Base-by-base conservation (phyloP, 2,888 invertebrate genomes). In the Sphaerophoria rueppellii region DNA sequence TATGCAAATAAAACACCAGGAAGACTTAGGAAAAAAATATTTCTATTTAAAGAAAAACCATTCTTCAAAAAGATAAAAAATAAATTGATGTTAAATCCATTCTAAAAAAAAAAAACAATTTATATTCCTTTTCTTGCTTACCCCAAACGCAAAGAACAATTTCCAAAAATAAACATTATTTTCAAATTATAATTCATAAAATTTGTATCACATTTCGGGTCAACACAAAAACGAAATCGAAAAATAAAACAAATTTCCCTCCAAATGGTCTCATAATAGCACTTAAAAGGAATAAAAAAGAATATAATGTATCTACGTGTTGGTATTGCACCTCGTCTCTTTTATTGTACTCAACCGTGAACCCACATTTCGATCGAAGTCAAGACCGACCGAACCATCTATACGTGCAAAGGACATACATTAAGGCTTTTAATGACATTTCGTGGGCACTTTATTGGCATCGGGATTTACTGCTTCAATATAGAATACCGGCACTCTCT, bases 401-500 rank as follows among this genome's bases (percentile, higher is more conserved):
- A 54, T 11, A 61, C 55, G 67, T 61, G 50, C 54, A 69, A 74
- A 40, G 24, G 6, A 50, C 46, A 73, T 34, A 79, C 65, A 82
- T 79, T 61, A 65, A 37, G 46, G 46, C 48, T 40, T 50, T 79
- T 79, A 79, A 74, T 70, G 74, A 70, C 52, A 74, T 74, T 79
- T 72, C 63, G 82, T 79, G 79, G 79, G 35, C 48, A 37, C 74
- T 58, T 74, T 74, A 78, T 78, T 82, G 77, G 73, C 73, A 70
- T 34, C 69, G 40, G 70, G 60, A 70, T 82, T 79, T 74, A 79
- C 73, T 65, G 65, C 70, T 63, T 48, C 35, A 61, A 14, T 11
- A 9, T 61, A 55, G n/a, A 34, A 35, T 55, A 40, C 37, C 37
- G 40, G 16, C 11, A 50, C 24, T 24, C 24, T n/a, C 24, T 34